phyloP scores from a whole-genome alignment of 2,797 vertebrate genomes.

The Glossophaga mutica region DNA sequence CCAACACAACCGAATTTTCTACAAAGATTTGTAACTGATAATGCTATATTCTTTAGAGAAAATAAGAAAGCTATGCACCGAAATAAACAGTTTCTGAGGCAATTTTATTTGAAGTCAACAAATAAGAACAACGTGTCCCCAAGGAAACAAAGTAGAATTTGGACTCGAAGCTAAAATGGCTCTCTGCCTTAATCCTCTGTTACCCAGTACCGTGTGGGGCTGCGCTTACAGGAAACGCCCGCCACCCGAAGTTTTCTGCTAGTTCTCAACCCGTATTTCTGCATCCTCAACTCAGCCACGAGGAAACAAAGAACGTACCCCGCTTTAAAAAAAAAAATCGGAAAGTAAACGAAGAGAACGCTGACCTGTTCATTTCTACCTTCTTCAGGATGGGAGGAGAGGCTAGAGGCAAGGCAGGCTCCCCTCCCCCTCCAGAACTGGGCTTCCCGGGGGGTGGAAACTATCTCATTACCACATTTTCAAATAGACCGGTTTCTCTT shows the following conservation, averaged over 20 bases:
- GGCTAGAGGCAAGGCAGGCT: background rate
- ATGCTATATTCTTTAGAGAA: background rate
- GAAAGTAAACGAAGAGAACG: background rate
- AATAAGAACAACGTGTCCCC: conserved; percentile 54
- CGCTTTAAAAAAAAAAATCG: background rate
- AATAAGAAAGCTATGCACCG: background rate
- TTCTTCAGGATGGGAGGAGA: conserved; percentile 39
- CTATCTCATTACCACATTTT: conserved; percentile 70
- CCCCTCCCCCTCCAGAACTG: conserved; percentile 64
- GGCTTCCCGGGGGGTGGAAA: conserved; percentile 58
- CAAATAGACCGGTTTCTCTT: conserved; percentile 53
- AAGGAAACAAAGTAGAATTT: conserved; percentile 56
- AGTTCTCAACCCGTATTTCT: background rate
- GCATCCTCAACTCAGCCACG: conserved; percentile 69
- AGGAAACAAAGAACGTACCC: conserved; percentile 50
- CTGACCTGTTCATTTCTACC: conserved; percentile 37
- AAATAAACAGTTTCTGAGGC: background rate
- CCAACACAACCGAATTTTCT: background rate
- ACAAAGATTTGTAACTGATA: background rate
- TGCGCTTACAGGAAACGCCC: conserved; percentile 77
- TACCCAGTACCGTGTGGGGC: background rate
- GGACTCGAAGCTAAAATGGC: conserved; percentile 34
- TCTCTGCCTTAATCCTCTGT: conserved; percentile 45
- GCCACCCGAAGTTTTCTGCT: conserved; percentile 67
- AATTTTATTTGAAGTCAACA: background rate